Percentiles rank a stretch among this genome's conserved stretches.
Conservation (phyloP, 2,797 vertebrate species). For the Crenichthys baileyi region DNA sequence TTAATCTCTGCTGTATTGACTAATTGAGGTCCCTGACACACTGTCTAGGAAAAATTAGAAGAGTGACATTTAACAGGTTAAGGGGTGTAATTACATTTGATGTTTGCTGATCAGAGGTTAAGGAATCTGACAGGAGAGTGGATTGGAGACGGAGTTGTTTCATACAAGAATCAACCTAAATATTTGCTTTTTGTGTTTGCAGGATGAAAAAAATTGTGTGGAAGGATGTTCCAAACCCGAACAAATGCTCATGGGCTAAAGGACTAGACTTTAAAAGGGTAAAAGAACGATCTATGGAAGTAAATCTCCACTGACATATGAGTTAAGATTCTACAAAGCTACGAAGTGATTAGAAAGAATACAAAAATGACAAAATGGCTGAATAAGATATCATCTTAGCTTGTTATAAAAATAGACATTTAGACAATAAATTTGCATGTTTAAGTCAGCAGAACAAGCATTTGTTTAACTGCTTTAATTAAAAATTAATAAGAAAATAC, state of each 20-base stretch:
- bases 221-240: slow-evolving; percentile 95
- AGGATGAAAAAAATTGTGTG: slow-evolving; percentile 94
- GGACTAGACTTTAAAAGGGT: slow-evolving; percentile 93
- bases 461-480: not conserved
- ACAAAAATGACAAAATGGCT: not conserved
- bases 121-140: not conserved
- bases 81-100: slow-evolving; percentile 43
- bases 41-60: slow-evolving; percentile 21
- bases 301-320: not conserved
- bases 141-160: not conserved
- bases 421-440: not conserved
- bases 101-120: slow-evolving; percentile 6
- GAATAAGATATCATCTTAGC: not conserved
- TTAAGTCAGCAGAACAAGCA: not conserved
- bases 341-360: not conserved
- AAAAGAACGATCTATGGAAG: slow-evolving; percentile 3
- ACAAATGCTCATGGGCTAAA: slow-evolving; percentile 96
- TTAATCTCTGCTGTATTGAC: slow-evolving; percentile 13
- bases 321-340: not conserved
- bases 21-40: slow-evolving; percentile 29
- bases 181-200: slow-evolving; percentile 48
- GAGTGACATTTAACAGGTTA: slow-evolving; percentile 59
- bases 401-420: not conserved
- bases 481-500: not conserved
- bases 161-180: not conserved